These are phyloP conservation scores for Philypnodon macrostomus DNA, from an alignment of 2,797 vertebrate species.

Conservation along the genomic window DNA sequence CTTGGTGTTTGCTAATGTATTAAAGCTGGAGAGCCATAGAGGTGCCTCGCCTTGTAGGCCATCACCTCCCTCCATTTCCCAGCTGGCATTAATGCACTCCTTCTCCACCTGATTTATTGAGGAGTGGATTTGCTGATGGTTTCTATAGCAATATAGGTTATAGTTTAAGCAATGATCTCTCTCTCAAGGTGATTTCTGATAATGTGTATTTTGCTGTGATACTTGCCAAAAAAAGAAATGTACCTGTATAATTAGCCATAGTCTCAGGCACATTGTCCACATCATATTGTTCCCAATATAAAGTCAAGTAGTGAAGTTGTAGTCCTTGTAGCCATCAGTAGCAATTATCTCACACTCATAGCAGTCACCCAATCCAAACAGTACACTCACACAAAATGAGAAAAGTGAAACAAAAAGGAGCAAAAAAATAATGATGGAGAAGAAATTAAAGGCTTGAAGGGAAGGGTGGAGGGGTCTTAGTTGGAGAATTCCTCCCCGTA, in stretches of 20 bases:
- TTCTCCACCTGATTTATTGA: constrained; percentile 90
- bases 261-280: constrained; percentile 38
- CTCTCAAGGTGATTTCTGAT: too few relatives aligned
- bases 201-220: too few relatives aligned
- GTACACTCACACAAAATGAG: constrained; percentile 65
- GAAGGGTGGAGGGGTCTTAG: constrained; percentile 24
- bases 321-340: constrained; percentile 94
- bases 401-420: constrained; percentile 58
- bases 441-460: constrained; percentile 36
- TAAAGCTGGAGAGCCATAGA: constrained; percentile 89
- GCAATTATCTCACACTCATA: constrained; percentile 96
- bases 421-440: constrained; percentile 40
- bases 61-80: constrained; percentile 86
- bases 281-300: constrained; percentile 77
- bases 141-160: constrained; percentile 95
- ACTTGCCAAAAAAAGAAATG: too few relatives aligned
- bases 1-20: constrained; percentile 99
- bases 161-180: constrained; percentile 86
- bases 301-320: constrained; percentile 82
- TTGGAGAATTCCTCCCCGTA: constrained; percentile 72
- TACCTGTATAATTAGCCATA: neutral
- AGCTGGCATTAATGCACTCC: constrained; percentile 86
- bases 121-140: constrained; percentile 81
- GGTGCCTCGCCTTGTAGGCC: constrained; percentile 59
- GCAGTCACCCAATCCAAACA: constrained; percentile 79